Evolutionary conservation across 64 coral and sea anemone species (phyloP), one percentile per base, ranked within the genome.

Genomic region (Platygyra sinensis): DNA sequence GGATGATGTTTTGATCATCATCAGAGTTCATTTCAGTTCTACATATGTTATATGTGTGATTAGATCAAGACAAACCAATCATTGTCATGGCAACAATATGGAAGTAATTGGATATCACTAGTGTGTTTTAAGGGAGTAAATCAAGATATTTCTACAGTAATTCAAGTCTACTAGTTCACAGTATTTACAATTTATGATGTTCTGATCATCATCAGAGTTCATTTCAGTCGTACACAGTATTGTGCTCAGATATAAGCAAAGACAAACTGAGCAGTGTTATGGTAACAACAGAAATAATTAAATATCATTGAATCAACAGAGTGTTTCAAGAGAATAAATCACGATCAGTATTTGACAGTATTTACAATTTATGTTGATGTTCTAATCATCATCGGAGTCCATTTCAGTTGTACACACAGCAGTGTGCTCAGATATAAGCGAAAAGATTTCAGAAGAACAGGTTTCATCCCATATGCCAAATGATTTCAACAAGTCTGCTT

Each of bases 401-500:
- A 78, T 81, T 27, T 54, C 86, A 60, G 83, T 91, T 80, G 0
- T 77, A 32, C 78, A 73, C 36, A 71, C 49, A 63, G 76, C 82
- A 52, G 77, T 82, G 52, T 60, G 86, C 22, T 27, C 80, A 76
- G 82, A 95, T 90, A 89, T 87, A 72, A 95, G 80, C 27, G 89
- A 88, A 81, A 91, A 91, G 89, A 72, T 95, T 11, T 88, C 50
- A 10, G 76, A 93, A 10, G 91, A 93, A 61, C 27, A 82, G 27
- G 52, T 27, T 83, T 88, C 86, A 88, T 88, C 55, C 86, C 91
- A 75, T 59, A 87, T 88, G 16, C 76, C 85, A 88, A 69, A 88
- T 16, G 18, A 75, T 10, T 17, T 75, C 33, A 93, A 52, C 17
- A 93, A 78, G 46, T 93, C 86, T 28, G 25, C 49, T 76, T 93